These are phyloP conservation scores for Pituophis catenifer DNA, from an alignment of 2,113 vertebrate genomes.

Conservation along the genomic window DNA sequence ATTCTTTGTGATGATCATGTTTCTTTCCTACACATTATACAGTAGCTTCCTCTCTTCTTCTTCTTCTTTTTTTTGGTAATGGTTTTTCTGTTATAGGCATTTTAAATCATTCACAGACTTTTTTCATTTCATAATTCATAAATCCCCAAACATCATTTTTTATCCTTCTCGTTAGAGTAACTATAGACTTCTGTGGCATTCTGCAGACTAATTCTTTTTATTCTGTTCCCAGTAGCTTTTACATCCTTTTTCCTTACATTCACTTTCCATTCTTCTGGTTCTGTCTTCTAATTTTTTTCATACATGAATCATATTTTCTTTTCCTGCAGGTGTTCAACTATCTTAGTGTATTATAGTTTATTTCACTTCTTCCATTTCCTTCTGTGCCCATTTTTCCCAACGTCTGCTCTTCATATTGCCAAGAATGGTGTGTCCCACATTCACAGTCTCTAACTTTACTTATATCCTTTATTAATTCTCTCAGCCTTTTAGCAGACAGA, in stretches of 20 bases:
- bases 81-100: neutral
- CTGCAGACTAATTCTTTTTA: neutral
- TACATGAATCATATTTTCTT: neutral
- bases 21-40: neutral
- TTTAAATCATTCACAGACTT: neutral
- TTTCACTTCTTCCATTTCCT: neutral
- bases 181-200: neutral
- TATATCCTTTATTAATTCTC: neutral
- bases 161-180: neutral
- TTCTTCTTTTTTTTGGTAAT: neutral
- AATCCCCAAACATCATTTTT: neutral
- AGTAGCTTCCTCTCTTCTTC: neutral
- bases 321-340: neutral
- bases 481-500: neutral
- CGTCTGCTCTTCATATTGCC: neutral
- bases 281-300: neutral
- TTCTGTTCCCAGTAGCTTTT: neutral
- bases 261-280: neutral
- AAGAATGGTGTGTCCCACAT: neutral
- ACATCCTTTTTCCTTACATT: neutral
- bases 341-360: neutral
- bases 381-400: neutral
- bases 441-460: neutral
- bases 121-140: neutral
- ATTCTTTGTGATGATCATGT: neutral